These are phyloP conservation scores for Apoda limacodes DNA, from an alignment of 2,888 invertebrate species.

Conservation along the genomic window DNA sequence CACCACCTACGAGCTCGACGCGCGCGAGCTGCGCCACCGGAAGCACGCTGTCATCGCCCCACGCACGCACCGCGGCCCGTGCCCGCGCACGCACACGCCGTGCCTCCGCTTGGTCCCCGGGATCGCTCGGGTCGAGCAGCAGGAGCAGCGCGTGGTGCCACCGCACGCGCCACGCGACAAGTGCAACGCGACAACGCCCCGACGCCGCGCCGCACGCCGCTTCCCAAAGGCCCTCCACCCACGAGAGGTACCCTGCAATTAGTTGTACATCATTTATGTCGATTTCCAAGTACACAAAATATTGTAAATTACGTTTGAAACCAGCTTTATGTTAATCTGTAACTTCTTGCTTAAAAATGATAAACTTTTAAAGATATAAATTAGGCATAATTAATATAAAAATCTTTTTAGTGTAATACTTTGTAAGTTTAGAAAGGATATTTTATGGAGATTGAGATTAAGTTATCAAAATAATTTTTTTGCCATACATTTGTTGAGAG, in stretches of 20 bases:
- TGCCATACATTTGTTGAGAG: too few species aligned
- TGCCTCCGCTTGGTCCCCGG: conserved; percentile 18
- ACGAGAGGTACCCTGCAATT: conserved; percentile 34
- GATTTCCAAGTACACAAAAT: too few species aligned
- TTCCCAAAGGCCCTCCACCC: conserved; percentile 24
- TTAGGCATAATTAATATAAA: too few species aligned
- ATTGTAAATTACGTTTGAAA: too few species aligned
- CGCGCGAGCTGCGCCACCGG: conserved; percentile 25
- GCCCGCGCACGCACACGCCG: conserved; percentile 24
- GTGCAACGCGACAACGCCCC: conserved; percentile 26
- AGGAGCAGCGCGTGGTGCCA: conserved; percentile 38
- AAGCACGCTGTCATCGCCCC: conserved; percentile 14
- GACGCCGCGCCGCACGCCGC: conserved; percentile 21
- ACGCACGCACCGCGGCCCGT: conserved; percentile 24
- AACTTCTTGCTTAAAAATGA: too few species aligned
- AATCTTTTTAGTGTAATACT: too few species aligned
- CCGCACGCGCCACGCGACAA: conserved; percentile 49
- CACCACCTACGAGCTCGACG: conserved; percentile 25
- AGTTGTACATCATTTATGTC: conserved; percentile 32
- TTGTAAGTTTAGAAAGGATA: too few species aligned
- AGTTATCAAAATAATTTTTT: too few species aligned
- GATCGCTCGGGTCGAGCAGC: conserved; percentile 22
- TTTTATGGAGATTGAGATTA: too few species aligned
- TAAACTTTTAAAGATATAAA: too few species aligned
- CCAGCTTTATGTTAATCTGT: too few species aligned